A percentile compares a stretch with the other conserved stretches of the same genome.
Conservation (phyloP, 2,888 invertebrate genomes). For the Homarus gammarus region DNA sequence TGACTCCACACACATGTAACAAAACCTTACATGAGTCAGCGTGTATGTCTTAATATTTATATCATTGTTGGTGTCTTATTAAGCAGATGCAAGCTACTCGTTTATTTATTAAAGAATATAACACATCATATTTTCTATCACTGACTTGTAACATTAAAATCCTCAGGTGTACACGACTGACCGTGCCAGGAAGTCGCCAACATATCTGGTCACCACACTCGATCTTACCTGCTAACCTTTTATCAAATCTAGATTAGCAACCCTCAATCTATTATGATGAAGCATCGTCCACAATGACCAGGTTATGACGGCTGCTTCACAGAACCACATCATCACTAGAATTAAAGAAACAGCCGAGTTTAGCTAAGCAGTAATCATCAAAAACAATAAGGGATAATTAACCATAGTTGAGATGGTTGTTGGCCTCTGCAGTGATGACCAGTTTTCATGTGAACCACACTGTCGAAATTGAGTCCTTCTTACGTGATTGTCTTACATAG, state of each 20-base stretch:
- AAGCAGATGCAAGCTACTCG: too few species aligned
- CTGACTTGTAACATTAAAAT: too few species aligned
- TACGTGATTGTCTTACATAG: neutral
- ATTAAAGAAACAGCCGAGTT: constrained; percentile 56
- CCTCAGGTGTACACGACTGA: too few species aligned
- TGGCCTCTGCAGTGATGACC: neutral
- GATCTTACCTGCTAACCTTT: neutral
- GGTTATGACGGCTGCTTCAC: constrained; percentile 19
- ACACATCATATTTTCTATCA: too few species aligned
- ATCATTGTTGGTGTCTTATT: too few species aligned
- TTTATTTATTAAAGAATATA: too few species aligned
- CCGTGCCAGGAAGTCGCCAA: neutral
- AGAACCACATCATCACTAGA: constrained; percentile 16
- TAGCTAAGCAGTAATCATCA: constrained; percentile 43
- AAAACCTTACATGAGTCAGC: too few species aligned
- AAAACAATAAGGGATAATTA: constrained; percentile 53
- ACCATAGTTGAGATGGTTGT: constrained; percentile 11
- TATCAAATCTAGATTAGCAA: constrained; percentile 24
- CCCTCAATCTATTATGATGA: constrained; percentile 28
- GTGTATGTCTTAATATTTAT: too few species aligned
- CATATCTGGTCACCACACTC: neutral
- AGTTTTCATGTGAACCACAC: constrained; percentile 9
- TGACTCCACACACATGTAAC: too few species aligned
- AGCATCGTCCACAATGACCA: constrained; percentile 39
- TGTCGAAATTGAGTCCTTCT: neutral